These are phyloP conservation scores for Epinephelus awoara DNA, from an alignment of 2,797 vertebrate genomes.

Conservation along the genomic window DNA sequence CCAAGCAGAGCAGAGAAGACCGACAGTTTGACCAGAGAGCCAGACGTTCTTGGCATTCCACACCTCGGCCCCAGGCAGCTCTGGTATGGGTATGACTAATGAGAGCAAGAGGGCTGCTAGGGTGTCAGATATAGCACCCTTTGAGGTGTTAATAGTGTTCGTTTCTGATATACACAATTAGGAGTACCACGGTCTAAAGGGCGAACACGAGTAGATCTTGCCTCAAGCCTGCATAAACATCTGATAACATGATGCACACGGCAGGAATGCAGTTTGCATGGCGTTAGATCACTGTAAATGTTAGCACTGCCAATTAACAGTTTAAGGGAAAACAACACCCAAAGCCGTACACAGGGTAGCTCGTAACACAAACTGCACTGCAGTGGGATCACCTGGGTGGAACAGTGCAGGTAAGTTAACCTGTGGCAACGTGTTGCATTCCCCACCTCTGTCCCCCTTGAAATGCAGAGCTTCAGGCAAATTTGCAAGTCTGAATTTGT, in stretches of 20 bases:
- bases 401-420: conserved; percentile 9
- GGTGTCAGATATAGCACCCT: conserved; percentile 67
- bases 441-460: background rate
- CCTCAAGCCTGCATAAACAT: conserved; percentile 35
- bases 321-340: conserved; percentile 28
- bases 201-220: conserved; percentile 23
- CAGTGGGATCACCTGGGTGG: conserved; percentile 1
- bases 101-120: conserved; percentile 44
- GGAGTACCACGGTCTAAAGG: conserved; percentile 45
- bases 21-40: conserved; percentile 43
- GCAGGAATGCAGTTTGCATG: conserved; percentile 29
- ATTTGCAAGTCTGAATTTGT: conserved; percentile 28
- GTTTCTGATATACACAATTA: conserved; percentile 52
- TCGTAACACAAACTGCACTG: background rate
- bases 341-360: background rate
- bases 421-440: conserved; percentile 24
- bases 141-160: conserved; percentile 59
- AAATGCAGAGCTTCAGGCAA: conserved; percentile 7
- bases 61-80: conserved; percentile 60
- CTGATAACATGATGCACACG: conserved; percentile 36
- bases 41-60: conserved; percentile 70
- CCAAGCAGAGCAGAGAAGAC: conserved; percentile 34
- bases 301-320: conserved; percentile 30
- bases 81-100: conserved; percentile 68
- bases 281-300: conserved; percentile 24